Base-by-base conservation (phyloP, 2,797 vertebrate genomes). In the Sphenodon punctatus region DNA sequence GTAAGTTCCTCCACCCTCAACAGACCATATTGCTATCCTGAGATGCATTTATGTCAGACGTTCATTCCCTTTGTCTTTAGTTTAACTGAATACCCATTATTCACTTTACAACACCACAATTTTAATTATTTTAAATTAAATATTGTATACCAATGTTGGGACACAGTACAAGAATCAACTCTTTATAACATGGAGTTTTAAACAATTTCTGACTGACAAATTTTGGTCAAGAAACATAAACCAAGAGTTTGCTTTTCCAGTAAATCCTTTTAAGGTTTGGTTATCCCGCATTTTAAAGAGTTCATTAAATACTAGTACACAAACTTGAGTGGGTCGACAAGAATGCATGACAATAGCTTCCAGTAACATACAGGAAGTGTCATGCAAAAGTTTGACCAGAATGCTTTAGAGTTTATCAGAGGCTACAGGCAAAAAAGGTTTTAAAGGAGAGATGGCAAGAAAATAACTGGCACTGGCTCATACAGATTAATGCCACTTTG, bases 71-170 rank as follows among this genome's bases (percentile, higher is more conserved):
- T n/a, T n/a, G n/a, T n/a, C n/a, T n/a, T n/a, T n/a, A n/a, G n/a
- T n/a, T n/a, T n/a, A n/a, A n/a, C n/a, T n/a, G n/a, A n/a, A n/a
- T n/a, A n/a, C n/a, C n/a, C n/a, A n/a, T n/a, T n/a, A n/a, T n/a
- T n/a, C n/a, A n/a, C n/a, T n/a, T n/a, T n/a, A n/a, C n/a, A n/a
- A n/a, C n/a, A n/a, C n/a, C n/a, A n/a, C n/a, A n/a, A n/a, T n/a
- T n/a, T n/a, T n/a, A n/a, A n/a, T n/a, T n/a, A n/a, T n/a, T n/a
- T n/a, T n/a, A n/a, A n/a, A n/a, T n/a, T n/a, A n/a, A n/a, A n/a
- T n/a, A n/a, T n/a, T n/a, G n/a, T n/a, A n/a, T n/a, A n/a, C 19
- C 10, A 17, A 1, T 0, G 4, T 30, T 58, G 53, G 59, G 17
- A 22, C 77, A 30, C 60, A 25, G 69, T 25, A 27, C 8, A 64